Base-by-base conservation (phyloP, 2,113 vertebrate genomes). In the Mus spicilegus region DNA sequence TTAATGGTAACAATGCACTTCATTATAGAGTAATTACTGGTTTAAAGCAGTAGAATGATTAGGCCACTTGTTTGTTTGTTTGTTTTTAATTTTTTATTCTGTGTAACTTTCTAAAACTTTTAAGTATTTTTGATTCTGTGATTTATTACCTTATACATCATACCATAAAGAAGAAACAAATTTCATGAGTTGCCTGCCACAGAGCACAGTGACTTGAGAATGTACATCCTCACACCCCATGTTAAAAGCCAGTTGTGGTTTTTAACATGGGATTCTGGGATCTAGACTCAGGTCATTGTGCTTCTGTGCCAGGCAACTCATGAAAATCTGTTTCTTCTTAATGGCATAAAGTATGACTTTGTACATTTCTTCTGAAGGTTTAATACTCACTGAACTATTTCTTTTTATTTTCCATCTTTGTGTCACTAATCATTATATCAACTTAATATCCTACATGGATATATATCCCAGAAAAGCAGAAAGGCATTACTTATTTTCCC, bases 81-180 rank as follows among this genome's bases (percentile, higher is more conserved):
- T 63, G 20, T 54, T 54, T 63, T 75, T 54, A 54, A 11, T 56
- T 92, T 81, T 91, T 92, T 33, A 19, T n/a, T 63, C 88, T 89
- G 49, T 36, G 61, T 63, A 82, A 82, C 61, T 65, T 24, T 2
- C 12, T 89, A 33, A 0, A 51, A 30, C n/a, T n/a, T 94, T 84
- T 58, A 49, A 58, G 7, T 51, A 24, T 5, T 63, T 86, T 58
- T 81, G 0, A 56, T 90, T 84, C 51, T 58, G 2, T 5, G 12
- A 69, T 33, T 33, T 33, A 69, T 69, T 69, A 30, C 65, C 65
- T 67, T 67, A 86, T 20, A 54, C 33, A 13, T 90, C 10, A 81
- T 72, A 65, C 20, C 39, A 61, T 89, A 51, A 93, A 93, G 11
- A 42, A 70, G 77, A 95, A 93, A 85, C 51, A 76, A 92, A 86